Conservation (phyloP, 1,140 invertebrate genomes). For the Melipona quadrifasciata region DNA sequence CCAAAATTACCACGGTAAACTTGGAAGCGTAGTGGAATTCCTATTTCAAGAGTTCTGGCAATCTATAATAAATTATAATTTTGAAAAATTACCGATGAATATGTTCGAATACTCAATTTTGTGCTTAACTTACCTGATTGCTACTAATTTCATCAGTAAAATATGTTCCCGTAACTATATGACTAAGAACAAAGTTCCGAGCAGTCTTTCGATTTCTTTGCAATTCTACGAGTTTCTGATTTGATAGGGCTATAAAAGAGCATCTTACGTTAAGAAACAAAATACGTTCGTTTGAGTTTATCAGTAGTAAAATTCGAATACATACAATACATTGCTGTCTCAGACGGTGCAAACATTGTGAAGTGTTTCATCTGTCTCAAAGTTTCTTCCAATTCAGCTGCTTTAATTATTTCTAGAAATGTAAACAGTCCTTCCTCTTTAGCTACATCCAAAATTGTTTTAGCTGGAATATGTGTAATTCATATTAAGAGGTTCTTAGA, state of each 20-base stretch:
- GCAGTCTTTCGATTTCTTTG: constrained; percentile 5
- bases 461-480: not conserved
- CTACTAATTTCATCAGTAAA: constrained; percentile 23
- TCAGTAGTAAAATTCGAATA: not conserved
- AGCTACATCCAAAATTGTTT: not conserved
- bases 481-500: not conserved
- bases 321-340: constrained; percentile 81
- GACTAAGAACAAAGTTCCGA: constrained; percentile 21
- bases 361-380: constrained; percentile 79
- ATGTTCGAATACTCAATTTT: not conserved
- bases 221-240: constrained; percentile 2
- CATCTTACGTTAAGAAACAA: not conserved
- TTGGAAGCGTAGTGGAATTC: constrained; percentile 77
- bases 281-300: not conserved
- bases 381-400: constrained; percentile 78
- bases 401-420: constrained; percentile 77
- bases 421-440: constrained; percentile 8
- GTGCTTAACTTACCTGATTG: constrained; percentile 2
- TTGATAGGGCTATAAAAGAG: constrained; percentile 8
- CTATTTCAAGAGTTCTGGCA: constrained; percentile 75
- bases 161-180: constrained; percentile 19
- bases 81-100: no score
- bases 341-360: constrained; percentile 83
- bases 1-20: constrained; percentile 61
- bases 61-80: not conserved